Evolutionary conservation across 2,113 vertebrate species (phyloP).

Genomic region (Melanerpes formicivorus): DNA sequence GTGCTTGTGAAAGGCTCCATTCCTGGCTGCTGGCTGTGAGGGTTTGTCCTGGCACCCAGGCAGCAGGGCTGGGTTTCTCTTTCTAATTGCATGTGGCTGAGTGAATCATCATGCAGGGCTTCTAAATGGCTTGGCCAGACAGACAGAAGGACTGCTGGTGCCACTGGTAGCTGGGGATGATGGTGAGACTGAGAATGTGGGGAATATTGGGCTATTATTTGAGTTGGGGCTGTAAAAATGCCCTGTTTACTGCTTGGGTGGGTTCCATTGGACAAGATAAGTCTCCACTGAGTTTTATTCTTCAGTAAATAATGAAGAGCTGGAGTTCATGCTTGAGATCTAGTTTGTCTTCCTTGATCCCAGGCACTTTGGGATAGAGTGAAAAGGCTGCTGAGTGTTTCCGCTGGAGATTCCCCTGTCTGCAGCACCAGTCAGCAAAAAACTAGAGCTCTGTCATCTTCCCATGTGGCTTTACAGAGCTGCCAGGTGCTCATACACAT

Average conservation of each 20-base stretch:
- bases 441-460: not conserved
- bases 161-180: not conserved
- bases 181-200: not conserved
- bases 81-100: not conserved
- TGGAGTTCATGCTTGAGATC: not conserved
- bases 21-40: not conserved
- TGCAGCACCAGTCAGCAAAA: not conserved
- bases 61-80: not conserved
- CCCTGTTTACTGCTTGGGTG: not conserved
- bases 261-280: not conserved
- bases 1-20: not conserved
- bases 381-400: not conserved
- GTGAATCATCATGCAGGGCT: conserved; percentile 29
- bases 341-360: not conserved
- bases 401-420: not conserved
- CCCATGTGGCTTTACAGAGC: not conserved
- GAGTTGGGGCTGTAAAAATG: not conserved
- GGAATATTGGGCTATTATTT: not conserved
- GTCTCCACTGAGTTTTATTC: not conserved
- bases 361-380: not conserved
- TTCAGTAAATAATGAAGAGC: not conserved
- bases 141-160: not conserved
- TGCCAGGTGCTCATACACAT: not conserved
- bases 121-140: not conserved
- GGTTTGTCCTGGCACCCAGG: conserved; percentile 27